Base-by-base conservation (phyloP, 2,888 invertebrate genomes). In the Macrosoma leucophasiata region DNA sequence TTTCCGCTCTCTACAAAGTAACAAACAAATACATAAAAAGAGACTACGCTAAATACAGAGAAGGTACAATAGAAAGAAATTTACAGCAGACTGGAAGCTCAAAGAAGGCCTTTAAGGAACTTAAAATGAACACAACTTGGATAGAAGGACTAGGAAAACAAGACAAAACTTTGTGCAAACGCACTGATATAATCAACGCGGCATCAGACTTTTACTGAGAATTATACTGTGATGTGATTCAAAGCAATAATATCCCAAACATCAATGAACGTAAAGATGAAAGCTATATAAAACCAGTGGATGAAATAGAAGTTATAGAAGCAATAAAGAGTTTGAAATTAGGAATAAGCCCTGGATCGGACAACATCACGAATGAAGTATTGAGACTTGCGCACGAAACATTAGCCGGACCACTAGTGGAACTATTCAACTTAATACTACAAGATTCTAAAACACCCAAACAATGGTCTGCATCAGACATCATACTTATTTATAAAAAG, bases 401-500 rank as follows among this genome's bases (percentile, higher is more conserved):
- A 6, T 13, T 23, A 12, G 23, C 23, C 6, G 13, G 3, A 23
- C 23, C 23, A 21, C 15, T 20, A 8, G 15, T 14, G 1, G 11
- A 34, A 17, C 24, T 29, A 13, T 34, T 34, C 9, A 34, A 34
- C 19, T 15, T 15, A 9, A 23, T 29, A 2, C 11, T 15, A 22
- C 28, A 19, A 34, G 15, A 3, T 5, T 9, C 13, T 24, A 19
- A 18, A 18, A 34, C 29, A n/a, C 34, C 34, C 1, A 10, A 5
- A 3, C 29, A 32, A 18, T 32, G 32, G 25, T 25, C 24, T 2
- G 19, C 24, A 25, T 32, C 18, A n/a, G 8, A 28, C 23, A 25
- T 22, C 4, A 34, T 38, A 3, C 12, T 41, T 5, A 10, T 39
- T 1, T 37, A 39, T n/a, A 39, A 40, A 30, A 43, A 42, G 27